These are phyloP conservation scores for Gymnodraco acuticeps DNA, from an alignment of 2,797 vertebrate genomes.

Conservation along the genomic window DNA sequence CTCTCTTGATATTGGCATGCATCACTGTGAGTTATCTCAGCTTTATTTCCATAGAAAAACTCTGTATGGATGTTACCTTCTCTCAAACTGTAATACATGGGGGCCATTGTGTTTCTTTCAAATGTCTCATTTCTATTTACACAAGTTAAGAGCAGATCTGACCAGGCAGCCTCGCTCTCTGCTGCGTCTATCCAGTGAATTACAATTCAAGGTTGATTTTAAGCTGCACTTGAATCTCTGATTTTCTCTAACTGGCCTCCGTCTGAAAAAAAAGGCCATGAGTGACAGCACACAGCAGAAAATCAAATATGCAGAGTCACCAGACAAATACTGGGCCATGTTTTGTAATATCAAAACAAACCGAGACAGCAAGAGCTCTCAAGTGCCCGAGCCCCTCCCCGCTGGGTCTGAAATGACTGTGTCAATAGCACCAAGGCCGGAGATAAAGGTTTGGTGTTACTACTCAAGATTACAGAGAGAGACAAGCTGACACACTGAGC, in stretches of 20 bases:
- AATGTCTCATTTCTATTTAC: neutral
- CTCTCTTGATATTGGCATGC: neutral
- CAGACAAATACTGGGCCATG: conserved; percentile 23
- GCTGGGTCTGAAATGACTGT: conserved; percentile 59
- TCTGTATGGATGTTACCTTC: neutral
- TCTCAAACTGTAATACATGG: neutral
- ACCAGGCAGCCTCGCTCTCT: neutral
- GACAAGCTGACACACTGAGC: conserved; percentile 16
- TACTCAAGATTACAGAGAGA: conserved; percentile 57
- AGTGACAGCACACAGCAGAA: conserved; percentile 28
- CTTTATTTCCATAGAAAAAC: neutral
- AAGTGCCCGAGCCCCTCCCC: conserved; percentile 47
- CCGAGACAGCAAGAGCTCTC: conserved; percentile 48
- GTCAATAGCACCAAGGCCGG: conserved; percentile 58
- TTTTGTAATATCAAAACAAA: conserved; percentile 59
- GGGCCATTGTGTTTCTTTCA: conserved; percentile 31
- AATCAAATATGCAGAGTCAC: conserved; percentile 58
- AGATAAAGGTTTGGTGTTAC: conserved; percentile 64
- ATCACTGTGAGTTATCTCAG: conserved; percentile 4
- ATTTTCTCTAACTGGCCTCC: conserved; percentile 38
- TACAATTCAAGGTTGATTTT: conserved; percentile 19
- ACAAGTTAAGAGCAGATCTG: neutral
- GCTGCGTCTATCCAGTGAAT: conserved; percentile 3
- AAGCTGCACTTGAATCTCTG: conserved; percentile 22
- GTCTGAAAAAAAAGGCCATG: conserved; percentile 33